A percentile compares a stretch with the other conserved stretches of the same genome.
Evolutionary conservation across 2,888 invertebrate genomes (phyloP).

Genomic region (Perdita meconis): DNA sequence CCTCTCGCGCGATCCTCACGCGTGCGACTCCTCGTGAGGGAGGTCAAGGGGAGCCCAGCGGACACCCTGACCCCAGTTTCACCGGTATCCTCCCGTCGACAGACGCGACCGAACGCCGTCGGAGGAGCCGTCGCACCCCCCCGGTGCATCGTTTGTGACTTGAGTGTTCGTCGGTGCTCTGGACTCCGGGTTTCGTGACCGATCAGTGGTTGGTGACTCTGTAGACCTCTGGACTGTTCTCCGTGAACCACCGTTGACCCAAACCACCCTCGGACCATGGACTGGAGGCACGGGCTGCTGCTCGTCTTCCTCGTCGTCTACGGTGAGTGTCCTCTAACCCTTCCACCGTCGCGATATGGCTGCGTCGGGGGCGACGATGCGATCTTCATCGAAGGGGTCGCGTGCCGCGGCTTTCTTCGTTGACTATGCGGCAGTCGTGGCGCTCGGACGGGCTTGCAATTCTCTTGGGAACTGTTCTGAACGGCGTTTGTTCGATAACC

Average conservation of each 20-base stretch:
- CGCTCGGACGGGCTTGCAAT: conserved; percentile 36
- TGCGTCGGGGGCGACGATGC: neutral
- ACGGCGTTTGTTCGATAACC: conserved; percentile 54
- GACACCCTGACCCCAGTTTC: conserved; percentile 14
- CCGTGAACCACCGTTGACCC: neutral
- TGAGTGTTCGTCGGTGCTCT: neutral
- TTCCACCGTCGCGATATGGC: neutral
- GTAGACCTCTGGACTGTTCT: neutral
- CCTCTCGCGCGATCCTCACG: conserved; percentile 65
- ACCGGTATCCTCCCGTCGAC: conserved; percentile 8
- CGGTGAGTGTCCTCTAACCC: conserved; percentile 49
- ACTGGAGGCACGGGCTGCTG: conserved; percentile 48
- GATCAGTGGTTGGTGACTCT: neutral
- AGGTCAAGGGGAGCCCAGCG: conserved; percentile 58
- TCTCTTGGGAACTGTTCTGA: conserved; percentile 8
- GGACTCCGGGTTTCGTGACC: neutral
- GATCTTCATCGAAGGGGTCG: neutral
- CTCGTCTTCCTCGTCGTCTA: conserved; percentile 53
- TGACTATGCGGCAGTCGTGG: conserved; percentile 21
- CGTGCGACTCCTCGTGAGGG: conserved; percentile 52
- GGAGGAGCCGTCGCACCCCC: no score
- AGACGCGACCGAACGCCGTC: neutral
- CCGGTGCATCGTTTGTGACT: neutral
- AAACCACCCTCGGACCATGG: conserved; percentile 19
- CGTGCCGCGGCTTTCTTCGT: neutral